These are phyloP conservation scores for Drosophila saltans DNA, from an alignment of 1,140 invertebrate species.

Conservation along the genomic window DNA sequence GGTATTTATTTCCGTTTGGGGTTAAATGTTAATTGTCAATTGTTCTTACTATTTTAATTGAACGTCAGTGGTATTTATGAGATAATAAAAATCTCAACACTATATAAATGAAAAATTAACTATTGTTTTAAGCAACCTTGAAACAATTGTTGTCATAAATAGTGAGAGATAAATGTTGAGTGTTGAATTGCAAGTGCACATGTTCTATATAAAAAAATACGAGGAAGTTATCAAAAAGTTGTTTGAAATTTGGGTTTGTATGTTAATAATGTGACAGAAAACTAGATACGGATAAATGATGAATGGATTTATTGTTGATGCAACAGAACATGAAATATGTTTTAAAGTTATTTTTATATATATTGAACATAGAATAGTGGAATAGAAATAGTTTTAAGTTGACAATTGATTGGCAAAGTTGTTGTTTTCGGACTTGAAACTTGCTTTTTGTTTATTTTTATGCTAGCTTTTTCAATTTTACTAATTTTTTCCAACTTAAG, in stretches of 20 bases:
- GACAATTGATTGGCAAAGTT: too few relatives aligned
- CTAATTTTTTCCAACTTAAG: neutral
- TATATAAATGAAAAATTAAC: conserved; percentile 11
- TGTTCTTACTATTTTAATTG: conserved; percentile 49
- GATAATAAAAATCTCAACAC: conserved; percentile 14
- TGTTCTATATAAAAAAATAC: neutral
- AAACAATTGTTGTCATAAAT: neutral
- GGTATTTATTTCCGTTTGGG: conserved; percentile 53
- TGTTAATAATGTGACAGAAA: neutral
- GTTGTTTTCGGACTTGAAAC: too few relatives aligned
- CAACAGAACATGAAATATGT: neutral
- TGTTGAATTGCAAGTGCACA: conserved; percentile 1
- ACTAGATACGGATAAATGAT: too few relatives aligned
- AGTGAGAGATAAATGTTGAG: neutral
- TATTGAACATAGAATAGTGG: too few relatives aligned
- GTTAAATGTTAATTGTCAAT: conserved; percentile 74
- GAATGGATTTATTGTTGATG: neutral
- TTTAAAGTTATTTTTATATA: too few relatives aligned
- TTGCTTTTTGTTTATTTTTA: too few relatives aligned
- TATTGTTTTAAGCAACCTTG: conserved; percentile 19
- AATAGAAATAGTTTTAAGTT: too few relatives aligned
- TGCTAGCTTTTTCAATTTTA: neutral
- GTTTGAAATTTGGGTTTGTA: neutral
- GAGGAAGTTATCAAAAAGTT: conserved; percentile 8
- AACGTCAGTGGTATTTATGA: conserved; percentile 56